Evolutionary conservation across 1,140 invertebrate species (phyloP).

Genomic region (Archivesica marissinica): DNA sequence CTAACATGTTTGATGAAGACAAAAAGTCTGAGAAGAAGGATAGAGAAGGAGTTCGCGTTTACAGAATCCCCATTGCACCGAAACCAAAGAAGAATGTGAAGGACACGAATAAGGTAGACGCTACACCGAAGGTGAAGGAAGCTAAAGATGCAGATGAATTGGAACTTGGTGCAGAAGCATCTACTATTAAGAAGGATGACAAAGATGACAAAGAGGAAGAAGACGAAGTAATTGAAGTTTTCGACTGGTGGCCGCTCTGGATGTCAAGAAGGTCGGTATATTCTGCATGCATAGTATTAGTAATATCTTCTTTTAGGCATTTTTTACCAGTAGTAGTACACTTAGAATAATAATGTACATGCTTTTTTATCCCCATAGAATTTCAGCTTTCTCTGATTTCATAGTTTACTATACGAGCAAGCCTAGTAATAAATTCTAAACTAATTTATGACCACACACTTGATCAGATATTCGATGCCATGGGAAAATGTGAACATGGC

Average conservation of each 20-base stretch:
- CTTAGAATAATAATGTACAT: too few relatives aligned
- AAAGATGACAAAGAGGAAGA: constrained; percentile 65
- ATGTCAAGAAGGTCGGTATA: constrained; percentile 65
- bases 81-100: constrained; percentile 60
- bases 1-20: neutral
- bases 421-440: neutral
- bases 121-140: constrained; percentile 4
- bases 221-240: constrained; percentile 66
- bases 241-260: constrained; percentile 90
- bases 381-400: too few relatives aligned
- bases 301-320: neutral
- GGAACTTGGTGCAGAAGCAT: constrained; percentile 69
- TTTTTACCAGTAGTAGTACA: too few relatives aligned
- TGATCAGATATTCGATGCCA: too few relatives aligned
- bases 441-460: too few relatives aligned
- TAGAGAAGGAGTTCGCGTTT: constrained; percentile 19
- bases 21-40: constrained; percentile 37
- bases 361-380: too few relatives aligned
- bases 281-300: neutral
- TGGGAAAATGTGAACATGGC: too few relatives aligned
- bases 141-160: constrained; percentile 63
- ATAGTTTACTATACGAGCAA: neutral
- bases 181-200: constrained; percentile 58
- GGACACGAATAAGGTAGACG: constrained; percentile 63
- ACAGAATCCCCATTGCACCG: constrained; percentile 36